phyloP scores from a whole-genome alignment of 2,113 vertebrate genomes.

The Etheostoma cragini region DNA sequence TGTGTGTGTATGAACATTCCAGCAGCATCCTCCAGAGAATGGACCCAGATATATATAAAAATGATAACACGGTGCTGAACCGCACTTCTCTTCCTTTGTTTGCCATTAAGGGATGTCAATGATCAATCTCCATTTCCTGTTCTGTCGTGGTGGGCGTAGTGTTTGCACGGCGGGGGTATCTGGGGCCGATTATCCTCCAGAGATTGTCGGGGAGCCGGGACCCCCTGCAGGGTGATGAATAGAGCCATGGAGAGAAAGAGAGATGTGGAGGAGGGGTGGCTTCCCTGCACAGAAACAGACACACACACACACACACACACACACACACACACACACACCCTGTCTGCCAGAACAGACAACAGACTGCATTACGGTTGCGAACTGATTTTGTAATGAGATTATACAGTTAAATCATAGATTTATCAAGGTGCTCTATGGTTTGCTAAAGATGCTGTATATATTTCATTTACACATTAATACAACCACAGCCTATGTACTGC shows the following conservation, averaged over 20 bases:
- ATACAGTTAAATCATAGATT: not conserved
- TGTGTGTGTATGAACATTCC: not conserved
- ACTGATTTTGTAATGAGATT: constrained; percentile 13
- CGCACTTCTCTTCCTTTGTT: constrained; percentile 34
- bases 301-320: not conserved
- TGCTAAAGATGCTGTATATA: not conserved
- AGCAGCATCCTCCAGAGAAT: not conserved
- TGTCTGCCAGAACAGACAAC: constrained; percentile 22
- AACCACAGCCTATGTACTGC: not conserved
- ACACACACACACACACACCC: not conserved
- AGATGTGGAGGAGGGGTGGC: constrained; percentile 32
- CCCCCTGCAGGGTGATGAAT: constrained; percentile 56
- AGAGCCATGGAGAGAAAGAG: constrained; percentile 5
- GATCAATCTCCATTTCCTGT: constrained; percentile 16
- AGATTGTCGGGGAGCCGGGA: constrained; percentile 34
- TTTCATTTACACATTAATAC: not conserved
- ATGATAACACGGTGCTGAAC: not conserved
- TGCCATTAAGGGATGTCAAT: constrained; percentile 46
- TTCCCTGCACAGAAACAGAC: not conserved
- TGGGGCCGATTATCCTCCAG: constrained; percentile 46
- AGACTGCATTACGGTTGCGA: not conserved
- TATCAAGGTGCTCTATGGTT: not conserved
- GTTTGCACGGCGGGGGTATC: constrained; percentile 44
- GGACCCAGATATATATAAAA: not conserved
- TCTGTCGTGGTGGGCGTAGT: constrained; percentile 11